Base-by-base conservation (phyloP, 1,140 invertebrate species). In the Nymphalis io region DNA sequence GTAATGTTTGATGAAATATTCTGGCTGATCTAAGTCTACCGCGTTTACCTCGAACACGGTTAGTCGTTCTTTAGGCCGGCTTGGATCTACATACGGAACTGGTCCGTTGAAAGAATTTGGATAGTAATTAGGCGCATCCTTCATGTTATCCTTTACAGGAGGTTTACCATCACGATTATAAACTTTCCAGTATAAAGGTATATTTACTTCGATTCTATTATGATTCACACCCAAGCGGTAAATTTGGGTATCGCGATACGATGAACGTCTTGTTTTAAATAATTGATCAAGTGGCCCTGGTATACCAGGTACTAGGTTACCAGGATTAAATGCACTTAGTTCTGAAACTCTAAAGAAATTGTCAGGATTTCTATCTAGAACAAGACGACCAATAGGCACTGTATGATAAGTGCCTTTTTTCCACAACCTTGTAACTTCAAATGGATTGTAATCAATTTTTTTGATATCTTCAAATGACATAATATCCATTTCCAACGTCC, bases 101-200 rank as follows among this genome's bases (percentile, higher is more conserved):
- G 97, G 96, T 0, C 97, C 97, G 57, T 90, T 91, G 84, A 98
- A 99, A 73, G 96, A 97, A 88, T 99, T 99, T 0, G 98, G 98
- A 91, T 94, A 98, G 86, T 98, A 99, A 89, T 98, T 98, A 1
- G 98, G 98, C 3, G 96, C 95, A 59, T 95, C 96, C 70, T 90
- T 94, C 60, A 48, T 46, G n/a, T 62, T 62, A 27, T 62, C 67
- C 44, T 40, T 33, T 51, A 67, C 81, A 16, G 65, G 65, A n/a
- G 65, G 23, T 10, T 92, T 85, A 1, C 98, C 98, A 90, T 98
- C 97, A 23, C 98, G 93, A 84, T 97, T 95, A 83, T 96, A 97
- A 79, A 97, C 97, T 60, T 90, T 92, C 1, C 93, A 92, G 70
- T 93, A 93, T 70, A 95, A 95, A 0, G 98, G 97, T 76, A 95